These are phyloP conservation scores for Labeo catla DNA, from an alignment of 2,113 vertebrate species.

Conservation along the genomic window DNA sequence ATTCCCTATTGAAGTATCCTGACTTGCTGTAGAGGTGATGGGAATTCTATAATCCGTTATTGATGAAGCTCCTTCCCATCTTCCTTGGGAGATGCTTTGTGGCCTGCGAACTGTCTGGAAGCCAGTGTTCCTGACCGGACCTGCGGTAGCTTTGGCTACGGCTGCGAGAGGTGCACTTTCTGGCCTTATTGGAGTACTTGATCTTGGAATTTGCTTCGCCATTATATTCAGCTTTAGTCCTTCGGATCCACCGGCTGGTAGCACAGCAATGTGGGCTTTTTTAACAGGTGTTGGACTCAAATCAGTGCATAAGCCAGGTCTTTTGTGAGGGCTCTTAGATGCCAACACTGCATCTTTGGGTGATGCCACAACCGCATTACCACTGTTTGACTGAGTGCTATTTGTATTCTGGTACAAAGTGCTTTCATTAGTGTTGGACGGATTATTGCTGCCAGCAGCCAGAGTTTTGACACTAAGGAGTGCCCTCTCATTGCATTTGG, in stretches of 20 bases:
- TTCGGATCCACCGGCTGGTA: slow-evolving; percentile 69
- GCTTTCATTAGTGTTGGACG: slow-evolving; percentile 73
- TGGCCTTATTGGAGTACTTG: slow-evolving; percentile 70
- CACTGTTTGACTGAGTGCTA: slow-evolving; percentile 73
- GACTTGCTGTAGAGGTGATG: slow-evolving; percentile 71
- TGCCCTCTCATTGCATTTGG: slow-evolving; percentile 73
- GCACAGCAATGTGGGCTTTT: slow-evolving; percentile 85
- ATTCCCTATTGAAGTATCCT: slow-evolving; percentile 34
- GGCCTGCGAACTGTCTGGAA: slow-evolving; percentile 78
- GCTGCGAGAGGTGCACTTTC: slow-evolving; percentile 79
- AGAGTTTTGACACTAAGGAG: slow-evolving; percentile 68
- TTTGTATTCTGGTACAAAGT: slow-evolving; percentile 80
- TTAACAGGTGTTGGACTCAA: slow-evolving; percentile 86
- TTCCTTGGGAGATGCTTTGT: slow-evolving; percentile 79
- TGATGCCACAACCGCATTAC: slow-evolving; percentile 65
- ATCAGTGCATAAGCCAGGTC: slow-evolving; percentile 82
- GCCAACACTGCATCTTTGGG: slow-evolving; percentile 80
- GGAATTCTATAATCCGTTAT: slow-evolving; percentile 75
- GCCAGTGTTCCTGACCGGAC: slow-evolving; percentile 73
- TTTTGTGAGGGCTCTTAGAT: slow-evolving; percentile 88
- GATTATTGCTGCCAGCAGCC: slow-evolving; percentile 76
- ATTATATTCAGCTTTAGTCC: slow-evolving; percentile 64
- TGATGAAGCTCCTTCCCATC: slow-evolving; percentile 82
- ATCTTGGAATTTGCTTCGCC: slow-evolving; percentile 72
- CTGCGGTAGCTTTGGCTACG: slow-evolving; percentile 75